A percentile compares a stretch with the other conserved stretches of the same genome.
Conservation (phyloP, 2,888 invertebrate genomes). For the Opisthograptis luteolata region DNA sequence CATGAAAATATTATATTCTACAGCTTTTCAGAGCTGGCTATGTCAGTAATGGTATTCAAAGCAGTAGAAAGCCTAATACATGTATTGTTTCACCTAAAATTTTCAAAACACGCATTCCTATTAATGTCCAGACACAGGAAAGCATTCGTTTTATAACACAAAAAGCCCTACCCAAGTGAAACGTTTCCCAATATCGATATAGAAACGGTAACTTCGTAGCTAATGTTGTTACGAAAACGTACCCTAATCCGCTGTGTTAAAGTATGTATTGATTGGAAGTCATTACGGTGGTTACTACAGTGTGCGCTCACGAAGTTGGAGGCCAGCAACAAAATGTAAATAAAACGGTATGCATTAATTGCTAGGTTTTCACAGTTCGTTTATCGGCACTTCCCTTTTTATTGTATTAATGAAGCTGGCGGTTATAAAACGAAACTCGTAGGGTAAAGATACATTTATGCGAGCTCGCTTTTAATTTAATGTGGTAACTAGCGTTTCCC, state of each 20-base stretch:
- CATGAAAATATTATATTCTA: too few species aligned
- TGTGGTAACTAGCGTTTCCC: too few species aligned
- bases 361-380: constrained; percentile 72
- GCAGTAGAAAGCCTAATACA: neutral
- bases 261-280: constrained; percentile 36
- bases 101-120: constrained; percentile 55
- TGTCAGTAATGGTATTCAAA: too few species aligned
- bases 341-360: constrained; percentile 72
- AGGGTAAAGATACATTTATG: constrained; percentile 20
- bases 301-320: constrained; percentile 28
- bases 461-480: constrained; percentile 21
- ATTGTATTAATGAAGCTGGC: constrained; percentile 46
- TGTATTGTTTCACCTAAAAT: constrained; percentile 31
- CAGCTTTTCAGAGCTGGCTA: too few species aligned
- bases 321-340: constrained; percentile 65
- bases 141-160: constrained; percentile 72
- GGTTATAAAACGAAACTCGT: constrained; percentile 39
- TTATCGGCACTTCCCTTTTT: constrained; percentile 53
- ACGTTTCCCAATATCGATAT: constrained; percentile 47
- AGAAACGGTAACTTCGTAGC: constrained; percentile 36
- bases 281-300: constrained; percentile 36
- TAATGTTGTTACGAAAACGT: constrained; percentile 37
- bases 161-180: constrained; percentile 66
- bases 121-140: constrained; percentile 66
- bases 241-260: constrained; percentile 37